Conservation (phyloP, 2,888 invertebrate genomes). For the Stenichneumon culpator region DNA sequence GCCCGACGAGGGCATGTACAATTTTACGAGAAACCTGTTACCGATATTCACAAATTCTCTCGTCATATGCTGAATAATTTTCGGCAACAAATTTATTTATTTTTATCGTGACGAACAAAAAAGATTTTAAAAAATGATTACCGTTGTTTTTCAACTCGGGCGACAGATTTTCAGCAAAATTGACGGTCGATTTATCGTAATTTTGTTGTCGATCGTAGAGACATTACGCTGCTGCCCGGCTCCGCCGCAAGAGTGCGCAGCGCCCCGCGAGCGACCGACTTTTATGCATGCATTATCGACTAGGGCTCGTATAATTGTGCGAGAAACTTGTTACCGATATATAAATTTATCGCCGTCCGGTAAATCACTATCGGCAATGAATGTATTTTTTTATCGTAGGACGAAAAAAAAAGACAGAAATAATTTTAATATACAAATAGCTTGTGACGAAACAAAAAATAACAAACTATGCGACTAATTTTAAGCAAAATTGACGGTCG, state of each 20-base stretch:
- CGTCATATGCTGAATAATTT: neutral
- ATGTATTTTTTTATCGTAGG: too few relatives aligned
- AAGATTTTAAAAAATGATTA: neutral
- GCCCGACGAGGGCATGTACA: neutral
- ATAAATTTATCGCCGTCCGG: too few relatives aligned
- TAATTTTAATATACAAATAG: too few relatives aligned
- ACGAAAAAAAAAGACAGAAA: too few relatives aligned
- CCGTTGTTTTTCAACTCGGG: neutral
- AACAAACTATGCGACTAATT: neutral
- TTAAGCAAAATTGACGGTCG: neutral
- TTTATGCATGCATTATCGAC: constrained; percentile 7
- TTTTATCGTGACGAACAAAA: neutral
- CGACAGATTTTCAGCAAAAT: neutral
- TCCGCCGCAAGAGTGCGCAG: too few relatives aligned
- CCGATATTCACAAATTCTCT: neutral
- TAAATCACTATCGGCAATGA: too few relatives aligned
- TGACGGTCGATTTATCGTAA: neutral
- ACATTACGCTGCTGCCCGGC: too few relatives aligned
- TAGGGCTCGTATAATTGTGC: too few relatives aligned
- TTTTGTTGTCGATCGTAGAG: neutral
- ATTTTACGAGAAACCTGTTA: neutral
- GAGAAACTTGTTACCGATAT: too few relatives aligned
- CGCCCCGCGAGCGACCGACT: neutral
- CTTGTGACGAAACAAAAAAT: neutral
- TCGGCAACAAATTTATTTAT: neutral